Conservation (phyloP, 2,113 vertebrate species). For the Lycaon pictus region DNA sequence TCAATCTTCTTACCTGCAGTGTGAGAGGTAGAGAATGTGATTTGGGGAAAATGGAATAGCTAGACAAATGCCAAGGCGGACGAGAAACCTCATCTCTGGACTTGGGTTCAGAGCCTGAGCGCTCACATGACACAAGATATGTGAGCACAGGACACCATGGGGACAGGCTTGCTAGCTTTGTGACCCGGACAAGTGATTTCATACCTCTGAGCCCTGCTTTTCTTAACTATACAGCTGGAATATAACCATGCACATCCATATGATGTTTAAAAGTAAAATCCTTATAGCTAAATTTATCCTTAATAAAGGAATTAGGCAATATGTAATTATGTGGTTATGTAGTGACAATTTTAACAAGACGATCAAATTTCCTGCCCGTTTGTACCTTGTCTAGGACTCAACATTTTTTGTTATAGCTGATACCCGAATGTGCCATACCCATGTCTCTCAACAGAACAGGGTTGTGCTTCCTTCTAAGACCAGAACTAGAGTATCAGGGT, state of each 20-base stretch:
- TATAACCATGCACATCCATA: neutral
- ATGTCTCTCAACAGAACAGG: neutral
- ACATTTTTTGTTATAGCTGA: neutral
- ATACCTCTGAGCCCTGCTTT: neutral
- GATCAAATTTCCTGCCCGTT: neutral
- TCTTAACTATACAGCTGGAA: neutral
- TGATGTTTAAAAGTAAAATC: neutral
- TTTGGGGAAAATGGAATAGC: neutral
- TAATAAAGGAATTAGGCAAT: neutral
- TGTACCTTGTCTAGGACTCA: neutral
- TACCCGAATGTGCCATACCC: neutral
- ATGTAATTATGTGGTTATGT: neutral
- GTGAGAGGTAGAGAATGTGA: neutral
- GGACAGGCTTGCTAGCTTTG: neutral
- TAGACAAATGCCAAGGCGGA: neutral
- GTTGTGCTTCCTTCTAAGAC: neutral
- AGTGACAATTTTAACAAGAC: neutral
- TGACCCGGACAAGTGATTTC: neutral
- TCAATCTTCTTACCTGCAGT: neutral
- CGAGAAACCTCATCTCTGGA: neutral
- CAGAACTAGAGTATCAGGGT: neutral
- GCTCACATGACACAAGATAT: neutral
- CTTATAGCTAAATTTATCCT: neutral
- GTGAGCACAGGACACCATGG: accelerated
- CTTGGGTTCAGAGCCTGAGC: neutral